Evolutionary conservation across 1,140 invertebrate genomes (phyloP).

Genomic region (Colletes latitarsis): DNA sequence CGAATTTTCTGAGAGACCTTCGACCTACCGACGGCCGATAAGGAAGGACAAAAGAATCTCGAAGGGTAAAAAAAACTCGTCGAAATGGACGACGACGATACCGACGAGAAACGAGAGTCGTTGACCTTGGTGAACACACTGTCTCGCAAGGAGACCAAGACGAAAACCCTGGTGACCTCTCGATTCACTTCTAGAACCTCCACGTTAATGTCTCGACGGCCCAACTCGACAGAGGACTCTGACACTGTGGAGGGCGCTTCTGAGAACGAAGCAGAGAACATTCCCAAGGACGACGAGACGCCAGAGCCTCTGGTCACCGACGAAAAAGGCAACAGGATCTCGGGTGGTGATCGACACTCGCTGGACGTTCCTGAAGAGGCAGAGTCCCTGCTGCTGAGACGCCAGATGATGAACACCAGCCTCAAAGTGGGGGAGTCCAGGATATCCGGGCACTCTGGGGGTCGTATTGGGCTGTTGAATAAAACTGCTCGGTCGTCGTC

Average conservation of each 20-base stretch:
- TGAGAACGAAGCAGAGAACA: slow-evolving; percentile 76
- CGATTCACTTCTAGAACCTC: slow-evolving; percentile 25
- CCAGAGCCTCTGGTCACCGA: slow-evolving; percentile 45
- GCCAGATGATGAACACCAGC: slow-evolving; percentile 44
- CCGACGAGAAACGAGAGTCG: slow-evolving; percentile 66
- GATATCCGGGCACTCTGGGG: slow-evolving; percentile 68
- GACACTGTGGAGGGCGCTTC: slow-evolving; percentile 75
- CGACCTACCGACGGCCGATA: too few species aligned
- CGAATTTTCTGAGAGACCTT: not conserved
- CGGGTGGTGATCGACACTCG: slow-evolving; percentile 23
- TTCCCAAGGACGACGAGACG: slow-evolving; percentile 65
- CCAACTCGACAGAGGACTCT: slow-evolving; percentile 72
- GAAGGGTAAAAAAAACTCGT: too few species aligned
- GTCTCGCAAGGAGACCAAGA: slow-evolving; percentile 37
- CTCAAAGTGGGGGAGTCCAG: slow-evolving; percentile 72
- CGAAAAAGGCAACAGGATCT: slow-evolving; percentile 53
- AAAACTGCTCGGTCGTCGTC: slow-evolving; percentile 86
- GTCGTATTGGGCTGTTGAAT: slow-evolving; percentile 80
- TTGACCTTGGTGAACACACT: slow-evolving; percentile 58
- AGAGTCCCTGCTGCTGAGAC: not conserved
- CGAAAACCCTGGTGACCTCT: not conserved
- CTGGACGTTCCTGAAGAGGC: slow-evolving; percentile 51
- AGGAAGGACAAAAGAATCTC: too few species aligned
- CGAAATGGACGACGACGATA: slow-evolving; percentile 76
- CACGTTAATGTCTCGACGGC: not conserved